Base-by-base conservation (phyloP, 2,113 vertebrate species). In the Serinus canaria region DNA sequence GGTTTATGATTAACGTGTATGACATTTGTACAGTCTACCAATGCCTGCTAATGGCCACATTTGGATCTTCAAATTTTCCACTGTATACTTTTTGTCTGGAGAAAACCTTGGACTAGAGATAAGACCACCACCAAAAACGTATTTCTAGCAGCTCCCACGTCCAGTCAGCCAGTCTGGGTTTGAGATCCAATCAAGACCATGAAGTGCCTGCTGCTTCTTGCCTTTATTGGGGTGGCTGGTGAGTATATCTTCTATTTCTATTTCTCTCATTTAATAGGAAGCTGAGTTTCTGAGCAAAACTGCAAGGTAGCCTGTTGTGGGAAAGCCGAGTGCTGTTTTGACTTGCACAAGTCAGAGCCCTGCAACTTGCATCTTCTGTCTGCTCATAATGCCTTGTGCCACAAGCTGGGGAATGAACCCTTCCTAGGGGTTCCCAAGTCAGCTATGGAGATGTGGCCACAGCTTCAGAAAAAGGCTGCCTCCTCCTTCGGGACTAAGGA, bases 81-180 rank as follows among this genome's bases (percentile, higher is more conserved):
- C 43, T 94, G 84, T 91, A 87, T 89, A 62, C 77, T 43, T 95
- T 72, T 78, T 67, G 10, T 6, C 39, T 50, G 69, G 43, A 84
- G 35, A 82, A 95, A 94, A 83, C 91, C 92, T 95, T 96, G 94
- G 70, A 7, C 20, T 43, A 33, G 58, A 93, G 92, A 94, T 94
- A 95, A 93, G 83, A 20, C 62, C 62, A 5, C 15, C 23, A 72
- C 63, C 27, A 9, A 55, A 83, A 75, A 9, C 0, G 1, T 90
- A 96, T 91, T 93, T 96, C 81, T 78, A 91, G 84, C 82, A n/a
- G 90, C 78, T 78, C 66, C 8, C 5, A 4, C 25, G 5, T 53
- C 23, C 81, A 82, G 3, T 75, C 43, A 4, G 6, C 28, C 68
- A 25, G 12, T 20, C 66, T 22, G 64, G 47, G 47, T 60, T 67